Conservation (phyloP, 2,797 vertebrate genomes). For the Pangasius larnaudii region DNA sequence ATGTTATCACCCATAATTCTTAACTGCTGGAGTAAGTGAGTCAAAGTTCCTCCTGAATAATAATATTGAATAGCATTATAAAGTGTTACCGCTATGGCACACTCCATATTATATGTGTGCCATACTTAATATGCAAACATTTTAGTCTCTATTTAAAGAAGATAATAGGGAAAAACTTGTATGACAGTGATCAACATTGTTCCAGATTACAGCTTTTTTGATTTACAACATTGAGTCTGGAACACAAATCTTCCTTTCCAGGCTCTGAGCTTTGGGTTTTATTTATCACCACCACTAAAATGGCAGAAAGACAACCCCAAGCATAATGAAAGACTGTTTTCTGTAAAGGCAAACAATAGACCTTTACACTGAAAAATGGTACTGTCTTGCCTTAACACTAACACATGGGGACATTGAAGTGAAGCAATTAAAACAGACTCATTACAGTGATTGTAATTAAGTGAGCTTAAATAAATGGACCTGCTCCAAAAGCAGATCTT, state of each 20-base stretch:
- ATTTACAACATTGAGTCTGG: background rate
- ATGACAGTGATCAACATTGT: background rate
- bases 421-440: slow-evolving; percentile 29
- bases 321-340: background rate
- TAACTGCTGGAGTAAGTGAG: background rate
- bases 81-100: background rate
- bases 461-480: slow-evolving; percentile 35
- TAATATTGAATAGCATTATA: background rate
- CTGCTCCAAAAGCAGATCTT: background rate
- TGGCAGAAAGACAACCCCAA: background rate
- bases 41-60: background rate
- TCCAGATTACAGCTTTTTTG: background rate
- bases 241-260: slow-evolving; percentile 2
- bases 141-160: background rate
- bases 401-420: background rate
- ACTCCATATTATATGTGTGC: background rate
- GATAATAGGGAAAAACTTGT: background rate
- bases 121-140: background rate
- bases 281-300: background rate
- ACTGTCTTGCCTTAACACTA: background rate
- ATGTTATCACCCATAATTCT: background rate
- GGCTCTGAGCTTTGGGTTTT: slow-evolving; percentile 9
- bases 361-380: slow-evolving; percentile 11
- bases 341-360: background rate
- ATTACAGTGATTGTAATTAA: slow-evolving; percentile 36